Evolutionary conservation across 2,797 vertebrate species (phyloP).

Genomic region (Hydrocynus forskahlii): DNA sequence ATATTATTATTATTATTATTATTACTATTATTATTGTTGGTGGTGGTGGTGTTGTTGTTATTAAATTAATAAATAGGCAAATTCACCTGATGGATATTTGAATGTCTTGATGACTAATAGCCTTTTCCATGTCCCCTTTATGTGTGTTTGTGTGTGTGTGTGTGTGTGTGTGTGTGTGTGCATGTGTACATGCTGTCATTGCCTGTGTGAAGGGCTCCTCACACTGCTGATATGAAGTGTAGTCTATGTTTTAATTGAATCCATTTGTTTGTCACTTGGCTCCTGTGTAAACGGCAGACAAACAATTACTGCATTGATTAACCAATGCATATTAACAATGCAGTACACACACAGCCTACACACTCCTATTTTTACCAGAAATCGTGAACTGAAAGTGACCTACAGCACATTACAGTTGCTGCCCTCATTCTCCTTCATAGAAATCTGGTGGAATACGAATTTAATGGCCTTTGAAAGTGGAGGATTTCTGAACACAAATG

Average conservation of each 20-base stretch:
- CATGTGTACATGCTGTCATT: not conserved
- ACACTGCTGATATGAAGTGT: constrained; percentile 71
- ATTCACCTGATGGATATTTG: constrained; percentile 32
- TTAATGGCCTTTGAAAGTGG: not conserved
- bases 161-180: constrained; percentile 21
- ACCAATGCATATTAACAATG: constrained; percentile 70
- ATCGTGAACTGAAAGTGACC: constrained; percentile 19
- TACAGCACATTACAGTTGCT: not conserved
- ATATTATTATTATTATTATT: not conserved
- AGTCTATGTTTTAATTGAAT: constrained; percentile 74
- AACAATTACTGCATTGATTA: constrained; percentile 78
- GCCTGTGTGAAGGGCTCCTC: constrained; percentile 60
- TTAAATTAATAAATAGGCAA: not conserved
- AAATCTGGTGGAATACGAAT: not conserved
- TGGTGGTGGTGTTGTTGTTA: not conserved
- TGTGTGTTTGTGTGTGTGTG: constrained; percentile 30
- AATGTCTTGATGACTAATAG: too few relatives aligned
- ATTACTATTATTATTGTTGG: not conserved
- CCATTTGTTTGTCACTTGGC: constrained; percentile 73
- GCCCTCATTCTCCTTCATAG: not conserved
- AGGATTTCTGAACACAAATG: not conserved
- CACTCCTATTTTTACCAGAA: constrained; percentile 19
- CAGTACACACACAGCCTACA: constrained; percentile 56
- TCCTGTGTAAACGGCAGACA: constrained; percentile 77
- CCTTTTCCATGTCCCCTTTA: constrained; percentile 1